Base-by-base conservation (phyloP, 64 coral and sea anemone genomes). In the Stichodactyla helianthus region DNA sequence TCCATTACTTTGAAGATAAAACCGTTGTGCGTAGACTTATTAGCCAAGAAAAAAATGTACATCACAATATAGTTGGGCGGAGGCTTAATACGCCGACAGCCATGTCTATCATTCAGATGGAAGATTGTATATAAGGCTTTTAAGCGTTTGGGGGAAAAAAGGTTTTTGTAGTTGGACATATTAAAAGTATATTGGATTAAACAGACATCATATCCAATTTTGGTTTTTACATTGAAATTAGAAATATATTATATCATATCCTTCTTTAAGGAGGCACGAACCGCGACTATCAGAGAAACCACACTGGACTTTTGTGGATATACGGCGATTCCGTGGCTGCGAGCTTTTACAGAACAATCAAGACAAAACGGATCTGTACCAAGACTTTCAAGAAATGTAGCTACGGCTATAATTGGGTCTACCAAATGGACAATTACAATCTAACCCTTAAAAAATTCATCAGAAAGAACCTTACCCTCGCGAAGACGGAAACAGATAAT, bases 381-480 rank as follows among this genome's bases (percentile, higher is more conserved):
- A 58, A 63, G 52, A 68, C 91, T 5, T 95, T 95, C 86, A 79
- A 79, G 55, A 50, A 16, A 11, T 95, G 93, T 23, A 54, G 82
- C 27, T 81, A 91, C 25, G 91, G 89, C 17, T 95, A 95, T 82
- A 95, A 58, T 18, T 95, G 93, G 93, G 89, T 95, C 0, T 95
- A 95, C 74, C 90, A 91, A 83, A 88, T 95, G 89, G 61, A 88
- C 0, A 91, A 91, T 44, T 91, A 86, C 57, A 91, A 91, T 50
- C 31, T 91, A 14, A 86, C 89, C n/a, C 14, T 91, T 22, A 52
- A 86, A 85, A 51, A 50, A 25, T 91, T 58, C 53, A 55, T 91
- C 19, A 86, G 27, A 82, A 84, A 95, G n/a, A 61, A 87, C 22
- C 76, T 95, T 8, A 53, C 60, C 82, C 19, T 54, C 9, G 89